phyloP scores from a whole-genome alignment of 2,888 invertebrate species.

The Agrenia bidenticulata region DNA sequence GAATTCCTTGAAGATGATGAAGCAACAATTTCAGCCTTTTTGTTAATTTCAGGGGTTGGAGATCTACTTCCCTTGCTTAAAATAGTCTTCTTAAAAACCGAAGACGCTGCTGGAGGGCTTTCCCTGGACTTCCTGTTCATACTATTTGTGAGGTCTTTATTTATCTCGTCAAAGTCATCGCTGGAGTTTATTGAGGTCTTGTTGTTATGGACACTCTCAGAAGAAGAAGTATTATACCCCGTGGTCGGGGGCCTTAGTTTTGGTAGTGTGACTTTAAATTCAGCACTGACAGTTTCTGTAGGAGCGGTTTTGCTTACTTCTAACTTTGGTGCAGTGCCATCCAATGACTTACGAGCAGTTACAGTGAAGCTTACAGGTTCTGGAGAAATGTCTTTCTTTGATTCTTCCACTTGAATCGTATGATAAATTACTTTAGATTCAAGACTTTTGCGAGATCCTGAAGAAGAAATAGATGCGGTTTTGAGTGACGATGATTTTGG shows the following conservation, averaged over 20 bases:
- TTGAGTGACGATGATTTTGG: slow-evolving; percentile 24
- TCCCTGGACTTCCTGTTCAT: slow-evolving; percentile 10
- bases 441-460: slow-evolving; percentile 16
- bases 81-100: not conserved
- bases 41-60: slow-evolving; percentile 8
- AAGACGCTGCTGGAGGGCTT: slow-evolving; percentile 12
- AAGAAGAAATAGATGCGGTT: slow-evolving; percentile 11
- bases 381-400: slow-evolving; percentile 31
- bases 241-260: slow-evolving; percentile 22
- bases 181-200: not conserved
- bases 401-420: slow-evolving; percentile 36
- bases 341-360: slow-evolving; percentile 21
- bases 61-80: slow-evolving; percentile 14
- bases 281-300: slow-evolving; percentile 28
- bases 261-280: slow-evolving; percentile 42
- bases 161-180: slow-evolving; percentile 21
- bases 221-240: slow-evolving; percentile 12
- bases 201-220: slow-evolving; percentile 32
- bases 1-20: slow-evolving; percentile 24
- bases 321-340: slow-evolving; percentile 11
- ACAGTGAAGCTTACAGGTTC: slow-evolving; percentile 38
- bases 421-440: slow-evolving; percentile 40
- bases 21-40: slow-evolving; percentile 12
- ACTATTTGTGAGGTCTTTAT: not conserved
- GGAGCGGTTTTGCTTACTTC: not conserved